A percentile compares a stretch with the other conserved stretches of the same genome.
phyloP scores from a whole-genome alignment of 2,113 vertebrate genomes.

The Ctenomys sociabilis region DNA sequence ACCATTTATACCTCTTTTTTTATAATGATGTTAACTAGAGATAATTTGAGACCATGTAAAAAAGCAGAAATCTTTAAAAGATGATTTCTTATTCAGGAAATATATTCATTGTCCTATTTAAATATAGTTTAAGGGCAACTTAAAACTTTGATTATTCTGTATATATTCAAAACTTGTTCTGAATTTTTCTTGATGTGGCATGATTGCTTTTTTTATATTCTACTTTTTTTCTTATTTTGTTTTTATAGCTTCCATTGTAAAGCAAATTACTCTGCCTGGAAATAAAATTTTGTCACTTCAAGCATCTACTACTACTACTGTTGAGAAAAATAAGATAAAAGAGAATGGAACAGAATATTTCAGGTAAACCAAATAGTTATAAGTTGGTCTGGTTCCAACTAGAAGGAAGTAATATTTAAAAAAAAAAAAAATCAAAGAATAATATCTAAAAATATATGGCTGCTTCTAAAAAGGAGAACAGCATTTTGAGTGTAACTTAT shows the following conservation, averaged over 20 bases:
- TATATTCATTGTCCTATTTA: conserved; percentile 48
- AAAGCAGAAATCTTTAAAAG: conserved; percentile 37
- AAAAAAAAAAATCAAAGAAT: background rate
- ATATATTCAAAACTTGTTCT: conserved; percentile 28
- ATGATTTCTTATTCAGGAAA: background rate
- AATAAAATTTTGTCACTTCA: conserved; percentile 89
- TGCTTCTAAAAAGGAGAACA: background rate
- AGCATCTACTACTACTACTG: conserved; percentile 84
- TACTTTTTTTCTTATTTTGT: conserved; percentile 77
- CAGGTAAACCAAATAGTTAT: conserved; percentile 87
- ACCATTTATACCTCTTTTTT: conserved; percentile 49
- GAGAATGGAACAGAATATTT: conserved; percentile 87
- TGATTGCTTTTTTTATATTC: conserved; percentile 51
- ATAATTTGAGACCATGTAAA: conserved; percentile 1
- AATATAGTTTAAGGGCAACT: conserved; percentile 37
- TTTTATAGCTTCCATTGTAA: conserved; percentile 89
- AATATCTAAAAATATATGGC: conserved; percentile 55
- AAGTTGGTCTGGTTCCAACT: conserved; percentile 55
- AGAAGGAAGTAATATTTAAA: conserved; percentile 57
- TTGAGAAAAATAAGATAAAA: conserved; percentile 89
- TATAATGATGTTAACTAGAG: conserved; percentile 19
- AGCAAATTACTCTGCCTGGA: conserved; percentile 88
- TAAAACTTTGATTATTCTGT: conserved; percentile 32
- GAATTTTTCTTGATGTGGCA: conserved; percentile 56
- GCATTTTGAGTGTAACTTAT: conserved; percentile 47